A percentile compares a stretch with the other conserved stretches of the same genome.
Evolutionary conservation across 2,888 invertebrate genomes (phyloP).

Genomic region (Vandiemenella viatica): DNA sequence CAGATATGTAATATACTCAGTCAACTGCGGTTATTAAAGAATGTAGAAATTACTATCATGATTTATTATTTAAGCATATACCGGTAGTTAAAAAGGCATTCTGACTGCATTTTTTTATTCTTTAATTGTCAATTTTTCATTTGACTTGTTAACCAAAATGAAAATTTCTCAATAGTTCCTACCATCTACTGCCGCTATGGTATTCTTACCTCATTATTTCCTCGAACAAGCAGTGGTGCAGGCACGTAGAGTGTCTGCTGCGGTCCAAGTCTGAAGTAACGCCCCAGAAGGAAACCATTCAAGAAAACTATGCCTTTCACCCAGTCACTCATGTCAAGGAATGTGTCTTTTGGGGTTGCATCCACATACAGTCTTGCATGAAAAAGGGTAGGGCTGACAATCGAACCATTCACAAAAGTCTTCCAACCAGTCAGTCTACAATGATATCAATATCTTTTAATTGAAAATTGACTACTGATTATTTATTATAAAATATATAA

Average conservation of each 20-base stretch:
- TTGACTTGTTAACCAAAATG: too few relatives aligned
- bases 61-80: too few relatives aligned
- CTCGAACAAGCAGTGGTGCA: constrained; percentile 47
- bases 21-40: too few relatives aligned
- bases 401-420: constrained; percentile 5
- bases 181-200: not conserved
- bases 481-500: too few relatives aligned
- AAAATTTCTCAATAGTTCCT: too few relatives aligned
- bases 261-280: constrained; percentile 74
- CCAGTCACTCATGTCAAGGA: constrained; percentile 65
- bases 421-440: constrained; percentile 24
- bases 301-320: constrained; percentile 71
- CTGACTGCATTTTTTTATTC: too few relatives aligned
- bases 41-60: too few relatives aligned
- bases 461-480: too few relatives aligned
- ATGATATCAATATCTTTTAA: not conserved
- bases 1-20: too few relatives aligned
- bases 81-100: too few relatives aligned
- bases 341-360: constrained; percentile 52
- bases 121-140: too few relatives aligned
- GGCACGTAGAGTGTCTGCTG: constrained; percentile 73
- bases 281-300: constrained; percentile 73
- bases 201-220: constrained; percentile 35
- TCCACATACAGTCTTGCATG: constrained; percentile 32
- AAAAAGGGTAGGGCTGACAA: constrained; percentile 29